Conservation (phyloP, 2,113 vertebrate species). For the Triplophysa tibetana region DNA sequence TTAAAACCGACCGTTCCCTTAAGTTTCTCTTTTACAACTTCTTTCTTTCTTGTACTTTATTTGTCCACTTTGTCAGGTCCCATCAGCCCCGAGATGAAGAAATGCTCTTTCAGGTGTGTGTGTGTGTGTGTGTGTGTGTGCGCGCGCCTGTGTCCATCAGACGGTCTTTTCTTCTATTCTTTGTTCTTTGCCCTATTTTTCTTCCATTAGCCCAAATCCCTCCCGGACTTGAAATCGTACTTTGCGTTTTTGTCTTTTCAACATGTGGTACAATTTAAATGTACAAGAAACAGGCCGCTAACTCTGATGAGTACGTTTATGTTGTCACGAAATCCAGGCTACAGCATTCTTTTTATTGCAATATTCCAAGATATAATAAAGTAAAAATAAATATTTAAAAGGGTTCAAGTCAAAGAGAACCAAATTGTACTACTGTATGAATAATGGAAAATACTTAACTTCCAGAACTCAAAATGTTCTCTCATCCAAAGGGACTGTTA, state of each 20-base stretch:
- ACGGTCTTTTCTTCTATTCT: conserved; percentile 58
- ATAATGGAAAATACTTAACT: too few relatives aligned
- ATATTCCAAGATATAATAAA: neutral
- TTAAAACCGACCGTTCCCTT: conserved; percentile 44
- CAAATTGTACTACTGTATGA: too few relatives aligned
- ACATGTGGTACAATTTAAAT: conserved; percentile 31
- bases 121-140: conserved; percentile 47
- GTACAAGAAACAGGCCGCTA: conserved; percentile 7
- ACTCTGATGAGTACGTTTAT: neutral
- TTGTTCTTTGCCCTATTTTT: conserved; percentile 63
- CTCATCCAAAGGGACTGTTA: too few relatives aligned
- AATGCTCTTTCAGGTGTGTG: conserved; percentile 58
- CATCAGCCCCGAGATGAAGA: conserved; percentile 58
- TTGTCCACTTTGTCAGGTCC: conserved; percentile 60
- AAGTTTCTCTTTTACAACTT: conserved; percentile 41
- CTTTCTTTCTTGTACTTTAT: conserved; percentile 41
- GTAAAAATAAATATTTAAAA: neutral
- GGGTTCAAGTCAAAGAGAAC: too few relatives aligned
- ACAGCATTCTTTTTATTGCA: neutral
- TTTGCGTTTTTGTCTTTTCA: conserved; percentile 57
- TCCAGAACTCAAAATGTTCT: too few relatives aligned
- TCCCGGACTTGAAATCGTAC: conserved; percentile 52
- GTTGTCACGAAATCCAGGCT: neutral
- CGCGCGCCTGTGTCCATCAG: conserved; percentile 54
- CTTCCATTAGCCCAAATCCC: conserved; percentile 67